Evolutionary conservation across 2,797 vertebrate species (phyloP).

Genomic region (Melanotaenia pygmaea): DNA sequence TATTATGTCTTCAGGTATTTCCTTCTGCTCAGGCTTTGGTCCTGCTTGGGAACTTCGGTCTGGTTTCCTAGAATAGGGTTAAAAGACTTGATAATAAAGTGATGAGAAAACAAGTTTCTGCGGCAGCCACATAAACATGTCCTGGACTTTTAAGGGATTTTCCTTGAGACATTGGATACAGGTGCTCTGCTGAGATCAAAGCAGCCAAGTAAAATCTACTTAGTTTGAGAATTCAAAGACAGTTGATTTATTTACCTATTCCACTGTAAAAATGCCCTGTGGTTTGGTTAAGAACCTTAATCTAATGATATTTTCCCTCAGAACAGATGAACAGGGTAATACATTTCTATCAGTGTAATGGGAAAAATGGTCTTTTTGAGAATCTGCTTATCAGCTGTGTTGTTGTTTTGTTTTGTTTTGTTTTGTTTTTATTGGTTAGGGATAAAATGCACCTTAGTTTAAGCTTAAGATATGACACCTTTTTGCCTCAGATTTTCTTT

Average conservation of each 20-base stretch:
- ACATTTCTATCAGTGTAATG: constrained; percentile 46
- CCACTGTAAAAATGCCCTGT: constrained; percentile 72
- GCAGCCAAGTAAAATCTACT: constrained; percentile 67
- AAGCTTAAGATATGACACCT: constrained; percentile 17
- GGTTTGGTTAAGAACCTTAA: constrained; percentile 55
- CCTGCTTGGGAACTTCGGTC: constrained; percentile 51
- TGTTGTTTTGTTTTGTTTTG: neutral
- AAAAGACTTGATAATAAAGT: constrained; percentile 74
- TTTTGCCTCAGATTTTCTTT: constrained; percentile 37
- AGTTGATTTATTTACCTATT: constrained; percentile 71
- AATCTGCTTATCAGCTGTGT: constrained; percentile 25
- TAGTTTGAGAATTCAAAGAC: constrained; percentile 67
- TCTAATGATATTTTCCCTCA: constrained; percentile 60
- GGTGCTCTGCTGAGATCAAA: constrained; percentile 82
- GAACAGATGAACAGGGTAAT: constrained; percentile 40
- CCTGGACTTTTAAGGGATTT: constrained; percentile 81
- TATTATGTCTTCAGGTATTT: constrained; percentile 79
- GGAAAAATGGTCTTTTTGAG: neutral
- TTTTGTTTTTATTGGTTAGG: neutral
- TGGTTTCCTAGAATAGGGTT: constrained; percentile 50
- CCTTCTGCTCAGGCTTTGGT: constrained; percentile 62
- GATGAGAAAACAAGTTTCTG: constrained; percentile 74
- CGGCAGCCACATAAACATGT: constrained; percentile 75
- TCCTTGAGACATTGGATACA: constrained; percentile 80
- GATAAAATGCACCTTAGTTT: constrained; percentile 12